These are phyloP conservation scores for Spodoptera exigua DNA, from an alignment of 2,888 invertebrate species.

Conservation along the genomic window DNA sequence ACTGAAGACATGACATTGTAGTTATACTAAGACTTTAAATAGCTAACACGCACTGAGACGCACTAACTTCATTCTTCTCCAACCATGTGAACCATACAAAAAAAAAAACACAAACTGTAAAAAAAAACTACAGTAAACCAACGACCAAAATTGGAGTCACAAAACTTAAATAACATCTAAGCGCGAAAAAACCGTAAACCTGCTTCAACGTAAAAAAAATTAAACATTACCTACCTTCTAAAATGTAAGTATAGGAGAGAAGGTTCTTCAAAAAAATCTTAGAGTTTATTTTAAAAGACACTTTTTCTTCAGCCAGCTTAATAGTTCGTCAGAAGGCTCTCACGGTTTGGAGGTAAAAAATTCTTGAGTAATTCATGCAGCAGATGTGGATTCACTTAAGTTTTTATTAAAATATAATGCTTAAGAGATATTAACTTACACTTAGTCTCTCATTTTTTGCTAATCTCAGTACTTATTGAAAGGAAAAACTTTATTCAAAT, in stretches of 20 bases:
- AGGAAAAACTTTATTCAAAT: too few species aligned
- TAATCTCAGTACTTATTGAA: neutral
- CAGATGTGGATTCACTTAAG: conserved; percentile 44
- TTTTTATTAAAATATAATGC: conserved; percentile 17
- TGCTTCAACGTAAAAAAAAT: conserved; percentile 33
- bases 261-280: conserved; percentile 38
- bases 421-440: conserved; percentile 2
- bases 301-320: conserved; percentile 37
- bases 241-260: conserved; percentile 20
- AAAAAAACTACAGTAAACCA: too few species aligned
- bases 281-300: conserved; percentile 42
- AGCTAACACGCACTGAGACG: too few species aligned
- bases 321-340: conserved; percentile 41
- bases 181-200: conserved; percentile 10
- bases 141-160: too few species aligned
- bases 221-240: conserved; percentile 35
- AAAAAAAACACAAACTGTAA: too few species aligned
- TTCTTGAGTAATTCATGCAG: conserved; percentile 35
- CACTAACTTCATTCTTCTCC: too few species aligned
- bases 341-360: conserved; percentile 35
- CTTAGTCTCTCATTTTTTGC: neutral
- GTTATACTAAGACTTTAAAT: too few species aligned
- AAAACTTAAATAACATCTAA: neutral
- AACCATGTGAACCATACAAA: too few species aligned
- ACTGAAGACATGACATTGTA: too few species aligned